phyloP scores from a whole-genome alignment of 2,888 invertebrate species.

The Galeopsomyia nigrocyanea region DNA sequence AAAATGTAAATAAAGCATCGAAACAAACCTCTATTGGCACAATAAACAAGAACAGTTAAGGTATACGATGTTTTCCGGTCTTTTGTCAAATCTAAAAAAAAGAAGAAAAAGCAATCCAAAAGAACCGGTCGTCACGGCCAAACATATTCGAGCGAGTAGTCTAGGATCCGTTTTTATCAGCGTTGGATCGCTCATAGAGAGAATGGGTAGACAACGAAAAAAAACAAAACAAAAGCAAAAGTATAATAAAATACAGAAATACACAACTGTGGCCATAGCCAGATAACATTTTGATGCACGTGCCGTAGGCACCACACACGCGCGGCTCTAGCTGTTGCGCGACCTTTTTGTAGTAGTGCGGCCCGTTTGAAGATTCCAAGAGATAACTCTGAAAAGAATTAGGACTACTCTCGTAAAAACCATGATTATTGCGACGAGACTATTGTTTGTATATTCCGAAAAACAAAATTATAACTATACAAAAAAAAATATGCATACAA shows the following conservation, averaged over 20 bases:
- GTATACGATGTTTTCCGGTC: constrained; percentile 25
- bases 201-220: constrained; percentile 13
- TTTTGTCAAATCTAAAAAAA: constrained; percentile 13
- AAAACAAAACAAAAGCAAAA: constrained; percentile 33
- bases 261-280: constrained; percentile 37
- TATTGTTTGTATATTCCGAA: constrained; percentile 1
- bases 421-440: neutral
- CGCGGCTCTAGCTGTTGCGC: neutral
- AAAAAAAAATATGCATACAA: too few relatives aligned
- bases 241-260: constrained; percentile 53
- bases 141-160: constrained; percentile 43
- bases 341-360: constrained; percentile 22
- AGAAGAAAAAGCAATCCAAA: constrained; percentile 4
- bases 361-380: constrained; percentile 41
- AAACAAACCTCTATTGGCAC: too few relatives aligned
- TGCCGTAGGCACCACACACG: too few relatives aligned
- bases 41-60: too few relatives aligned
- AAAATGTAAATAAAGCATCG: too few relatives aligned
- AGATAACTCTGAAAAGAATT: constrained; percentile 29
- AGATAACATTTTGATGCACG: constrained; percentile 53
- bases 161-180: constrained; percentile 53
- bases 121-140: constrained; percentile 42
- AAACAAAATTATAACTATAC: too few relatives aligned
- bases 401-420: constrained; percentile 4
- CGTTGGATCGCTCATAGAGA: constrained; percentile 56